These are phyloP conservation scores for Notiomystis cincta DNA, from an alignment of 2,113 vertebrate genomes.

Conservation along the genomic window DNA sequence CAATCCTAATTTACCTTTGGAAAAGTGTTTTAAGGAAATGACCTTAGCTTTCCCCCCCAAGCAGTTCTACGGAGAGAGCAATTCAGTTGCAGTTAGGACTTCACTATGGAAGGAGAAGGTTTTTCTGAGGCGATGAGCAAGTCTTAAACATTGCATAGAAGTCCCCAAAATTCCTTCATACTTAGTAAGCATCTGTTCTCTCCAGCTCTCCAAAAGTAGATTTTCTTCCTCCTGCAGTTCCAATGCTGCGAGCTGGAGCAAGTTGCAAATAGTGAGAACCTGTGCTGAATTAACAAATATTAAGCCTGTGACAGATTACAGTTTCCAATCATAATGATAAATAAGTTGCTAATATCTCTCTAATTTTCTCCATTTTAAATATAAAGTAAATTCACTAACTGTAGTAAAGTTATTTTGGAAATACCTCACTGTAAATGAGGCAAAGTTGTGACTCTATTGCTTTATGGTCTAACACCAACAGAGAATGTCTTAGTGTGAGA, in stretches of 20 bases:
- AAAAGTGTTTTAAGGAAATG: neutral
- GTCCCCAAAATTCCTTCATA: neutral
- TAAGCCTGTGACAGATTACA: neutral
- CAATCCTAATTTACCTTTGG: neutral
- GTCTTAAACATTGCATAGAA: neutral
- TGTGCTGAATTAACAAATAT: neutral
- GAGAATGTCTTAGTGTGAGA: neutral
- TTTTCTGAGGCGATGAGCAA: neutral
- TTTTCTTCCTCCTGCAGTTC: neutral
- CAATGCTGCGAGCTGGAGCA: neutral
- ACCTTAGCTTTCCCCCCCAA: neutral
- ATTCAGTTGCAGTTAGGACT: neutral
- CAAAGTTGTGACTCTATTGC: neutral
- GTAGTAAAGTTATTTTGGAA: neutral
- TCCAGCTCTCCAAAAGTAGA: neutral
- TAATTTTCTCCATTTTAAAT: neutral
- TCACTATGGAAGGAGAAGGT: fast-evolving
- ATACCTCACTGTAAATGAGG: neutral
- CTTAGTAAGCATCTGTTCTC: neutral
- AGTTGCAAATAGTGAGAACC: neutral
- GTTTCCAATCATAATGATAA: neutral
- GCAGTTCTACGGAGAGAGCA: neutral
- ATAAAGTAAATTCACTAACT: neutral
- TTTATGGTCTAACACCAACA: neutral
- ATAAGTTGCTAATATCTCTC: neutral